Conservation (phyloP, 2,888 invertebrate species). For the Philereme vetulata region DNA sequence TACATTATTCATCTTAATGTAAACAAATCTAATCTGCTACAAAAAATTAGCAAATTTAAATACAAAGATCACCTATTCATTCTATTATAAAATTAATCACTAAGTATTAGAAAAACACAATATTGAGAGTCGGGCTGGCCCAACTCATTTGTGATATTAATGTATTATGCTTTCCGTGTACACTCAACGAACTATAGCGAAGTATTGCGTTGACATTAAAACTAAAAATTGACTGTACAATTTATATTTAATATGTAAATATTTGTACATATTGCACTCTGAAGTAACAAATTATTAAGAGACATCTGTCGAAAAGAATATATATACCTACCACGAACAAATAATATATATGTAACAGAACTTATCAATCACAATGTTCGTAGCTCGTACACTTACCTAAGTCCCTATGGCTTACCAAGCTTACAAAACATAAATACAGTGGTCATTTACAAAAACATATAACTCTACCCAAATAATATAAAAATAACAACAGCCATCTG, state of each 20-base stretch:
- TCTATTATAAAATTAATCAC: slow-evolving; percentile 80
- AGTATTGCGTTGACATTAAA: slow-evolving; percentile 81
- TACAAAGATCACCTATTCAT: slow-evolving; percentile 81
- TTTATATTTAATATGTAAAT: slow-evolving; percentile 84
- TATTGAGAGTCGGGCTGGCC: slow-evolving; percentile 61
- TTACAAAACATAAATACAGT: slow-evolving; percentile 82
- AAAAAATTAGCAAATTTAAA: slow-evolving; percentile 83
- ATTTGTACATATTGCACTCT: slow-evolving; percentile 91
- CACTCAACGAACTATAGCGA: slow-evolving; percentile 76
- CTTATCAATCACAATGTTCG: slow-evolving; percentile 80
- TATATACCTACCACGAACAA: slow-evolving; percentile 73
- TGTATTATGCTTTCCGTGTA: slow-evolving; percentile 79
- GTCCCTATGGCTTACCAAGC: slow-evolving; percentile 82
- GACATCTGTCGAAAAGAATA: slow-evolving; percentile 76
- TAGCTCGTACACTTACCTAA: slow-evolving; percentile 79
- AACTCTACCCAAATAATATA: slow-evolving; percentile 84
- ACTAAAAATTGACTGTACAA: slow-evolving; percentile 82
- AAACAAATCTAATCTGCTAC: slow-evolving; percentile 83
- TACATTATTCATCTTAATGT: slow-evolving; percentile 81
- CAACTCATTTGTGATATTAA: slow-evolving; percentile 73
- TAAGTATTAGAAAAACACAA: slow-evolving; percentile 81
- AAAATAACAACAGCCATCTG: slow-evolving; percentile 84
- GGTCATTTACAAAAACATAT: slow-evolving; percentile 83
- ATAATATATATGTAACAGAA: slow-evolving; percentile 64
- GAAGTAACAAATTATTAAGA: slow-evolving; percentile 81